Conservation (phyloP, 64 coral and sea anemone species). For the Porites lutea region DNA sequence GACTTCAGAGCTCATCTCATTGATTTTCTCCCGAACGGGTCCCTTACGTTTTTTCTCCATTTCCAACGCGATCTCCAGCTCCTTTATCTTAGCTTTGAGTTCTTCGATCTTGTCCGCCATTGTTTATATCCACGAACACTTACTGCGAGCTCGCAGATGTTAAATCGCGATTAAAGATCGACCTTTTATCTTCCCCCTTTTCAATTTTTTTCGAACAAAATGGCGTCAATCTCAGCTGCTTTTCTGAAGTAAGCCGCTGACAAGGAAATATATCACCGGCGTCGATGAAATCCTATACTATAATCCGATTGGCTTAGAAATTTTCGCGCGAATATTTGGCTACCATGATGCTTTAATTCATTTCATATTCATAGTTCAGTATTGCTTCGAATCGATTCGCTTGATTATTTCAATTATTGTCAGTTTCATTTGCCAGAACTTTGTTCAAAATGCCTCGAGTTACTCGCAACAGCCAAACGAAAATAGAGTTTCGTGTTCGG, state of each 20-base stretch:
- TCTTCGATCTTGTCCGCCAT: conserved; percentile 90
- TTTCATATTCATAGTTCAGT: conserved; percentile 7
- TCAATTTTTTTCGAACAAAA: conserved; percentile 15
- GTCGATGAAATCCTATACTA: not conserved
- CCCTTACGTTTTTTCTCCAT: conserved; percentile 84
- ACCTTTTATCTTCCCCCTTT: not conserved
- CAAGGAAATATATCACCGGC: not conserved
- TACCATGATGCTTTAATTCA: conserved; percentile 16
- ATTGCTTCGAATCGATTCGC: not conserved
- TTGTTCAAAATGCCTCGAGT: conserved; percentile 53
- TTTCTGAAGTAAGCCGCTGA: conserved; percentile 18
- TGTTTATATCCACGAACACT: not conserved
- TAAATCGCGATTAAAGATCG: conserved; percentile 17
- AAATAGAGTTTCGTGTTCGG: conserved; percentile 66
- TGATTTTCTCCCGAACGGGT: conserved; percentile 82
- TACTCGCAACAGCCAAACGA: conserved; percentile 59
- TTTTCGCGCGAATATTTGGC: conserved; percentile 75
- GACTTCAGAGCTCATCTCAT: conserved; percentile 90
- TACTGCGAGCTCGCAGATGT: conserved; percentile 1
- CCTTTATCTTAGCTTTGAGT: conserved; percentile 84
- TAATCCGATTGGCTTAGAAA: conserved; percentile 47
- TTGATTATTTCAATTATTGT: not conserved
- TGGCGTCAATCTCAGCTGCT: conserved; percentile 57
- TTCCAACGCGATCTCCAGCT: conserved; percentile 87
- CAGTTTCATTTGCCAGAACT: too few species aligned